phyloP scores from a whole-genome alignment of 2,113 vertebrate species.

The Centropus unirufus region DNA sequence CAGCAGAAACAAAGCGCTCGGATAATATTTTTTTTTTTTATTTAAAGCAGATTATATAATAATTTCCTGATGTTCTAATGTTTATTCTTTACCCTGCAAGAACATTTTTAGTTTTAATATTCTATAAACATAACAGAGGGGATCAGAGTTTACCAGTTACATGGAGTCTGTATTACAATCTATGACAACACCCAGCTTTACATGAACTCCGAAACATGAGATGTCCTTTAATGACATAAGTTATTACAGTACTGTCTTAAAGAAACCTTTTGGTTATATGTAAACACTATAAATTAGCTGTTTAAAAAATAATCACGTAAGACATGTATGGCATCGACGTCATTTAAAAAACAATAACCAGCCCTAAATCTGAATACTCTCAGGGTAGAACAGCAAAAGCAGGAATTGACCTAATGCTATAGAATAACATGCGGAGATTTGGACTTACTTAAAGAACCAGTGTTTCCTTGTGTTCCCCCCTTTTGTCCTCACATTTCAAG shows the following conservation, averaged over 20 bases:
- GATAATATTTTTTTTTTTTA: not conserved
- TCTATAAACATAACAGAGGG: not conserved
- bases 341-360: conserved; percentile 66
- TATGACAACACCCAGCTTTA: not conserved
- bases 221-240: conserved; percentile 29
- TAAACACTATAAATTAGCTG: conserved; percentile 67
- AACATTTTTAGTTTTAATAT: not conserved
- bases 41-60: not conserved
- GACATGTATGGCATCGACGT: conserved; percentile 61
- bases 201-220: conserved; percentile 21
- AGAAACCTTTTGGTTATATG: conserved; percentile 65
- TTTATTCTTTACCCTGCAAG: not conserved
- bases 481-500: conserved; percentile 41
- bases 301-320: conserved; percentile 76
- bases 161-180: not conserved
- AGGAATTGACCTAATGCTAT: conserved; percentile 43
- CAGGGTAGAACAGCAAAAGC: conserved; percentile 61
- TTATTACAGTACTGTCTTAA: conserved; percentile 68
- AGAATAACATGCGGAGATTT: conserved; percentile 56
- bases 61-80: not conserved
- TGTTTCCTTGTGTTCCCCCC: conserved; percentile 20
- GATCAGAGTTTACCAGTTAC: not conserved
- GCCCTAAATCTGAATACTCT: conserved; percentile 57
- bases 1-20: not conserved
- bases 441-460: conserved; percentile 31